These are phyloP conservation scores for Antedon mediterranea DNA, from an alignment of 53 echinoderm and acorn worm species.

Conservation along the genomic window DNA sequence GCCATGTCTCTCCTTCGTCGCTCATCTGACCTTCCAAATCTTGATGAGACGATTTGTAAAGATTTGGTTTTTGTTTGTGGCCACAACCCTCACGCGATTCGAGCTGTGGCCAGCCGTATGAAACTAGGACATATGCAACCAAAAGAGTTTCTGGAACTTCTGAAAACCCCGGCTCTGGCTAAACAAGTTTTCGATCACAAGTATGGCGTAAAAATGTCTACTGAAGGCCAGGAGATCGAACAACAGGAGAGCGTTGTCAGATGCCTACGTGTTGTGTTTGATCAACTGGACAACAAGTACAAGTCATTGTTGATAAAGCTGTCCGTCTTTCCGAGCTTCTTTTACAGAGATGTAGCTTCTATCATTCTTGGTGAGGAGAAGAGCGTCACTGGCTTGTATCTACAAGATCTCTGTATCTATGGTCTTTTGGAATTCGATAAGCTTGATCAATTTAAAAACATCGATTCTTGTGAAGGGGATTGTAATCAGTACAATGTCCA, in stretches of 20 bases:
- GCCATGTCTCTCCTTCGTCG: conserved; percentile 54
- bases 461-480: conserved; percentile 2
- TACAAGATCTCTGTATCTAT: conserved; percentile 37
- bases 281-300: conserved; percentile 18
- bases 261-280: conserved; percentile 26
- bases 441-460: background rate
- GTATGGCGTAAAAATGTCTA: conserved; percentile 1
- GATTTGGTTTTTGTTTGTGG: conserved; percentile 53
- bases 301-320: conserved; percentile 34
- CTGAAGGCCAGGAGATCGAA: conserved; percentile 17
- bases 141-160: conserved; percentile 26
- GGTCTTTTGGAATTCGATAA: conserved; percentile 16
- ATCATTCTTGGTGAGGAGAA: conserved; percentile 22
- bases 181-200: conserved; percentile 30
- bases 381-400: conserved; percentile 18
- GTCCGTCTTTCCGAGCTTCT: conserved; percentile 52
- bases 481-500: conserved; percentile 7
- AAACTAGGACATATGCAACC: conserved; percentile 26
- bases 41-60: conserved; percentile 30
- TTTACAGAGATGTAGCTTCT: conserved; percentile 18
- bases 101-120: conserved; percentile 73
- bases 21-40: conserved; percentile 10
- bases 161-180: conserved; percentile 29
- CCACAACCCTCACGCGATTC: conserved; percentile 59
- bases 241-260: conserved; percentile 24